phyloP scores from a whole-genome alignment of 1,140 invertebrate species.

The Diabrotica virgifera region DNA sequence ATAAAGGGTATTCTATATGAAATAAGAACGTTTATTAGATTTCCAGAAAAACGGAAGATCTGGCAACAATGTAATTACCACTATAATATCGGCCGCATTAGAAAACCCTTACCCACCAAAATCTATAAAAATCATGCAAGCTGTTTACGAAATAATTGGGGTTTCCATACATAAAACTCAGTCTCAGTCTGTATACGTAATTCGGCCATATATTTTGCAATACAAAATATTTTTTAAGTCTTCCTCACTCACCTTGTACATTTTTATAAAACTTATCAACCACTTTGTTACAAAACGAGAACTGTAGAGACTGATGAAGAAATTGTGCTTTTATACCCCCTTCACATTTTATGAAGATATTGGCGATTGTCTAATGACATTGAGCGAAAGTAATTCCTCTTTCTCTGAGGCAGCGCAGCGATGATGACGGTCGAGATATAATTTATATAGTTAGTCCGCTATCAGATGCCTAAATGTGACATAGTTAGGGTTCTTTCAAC shows the following conservation, averaged over 20 bases:
- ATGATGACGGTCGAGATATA: background rate
- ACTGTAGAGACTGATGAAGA: background rate
- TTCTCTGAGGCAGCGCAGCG: background rate
- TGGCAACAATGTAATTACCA: too few species aligned
- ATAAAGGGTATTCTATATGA: too few species aligned
- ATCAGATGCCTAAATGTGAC: background rate
- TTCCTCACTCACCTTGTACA: conserved; percentile 11
- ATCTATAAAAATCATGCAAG: too few species aligned
- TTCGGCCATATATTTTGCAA: too few species aligned
- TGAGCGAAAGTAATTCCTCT: conserved; percentile 14
- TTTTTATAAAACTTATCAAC: background rate
- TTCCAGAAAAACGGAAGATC: too few species aligned
- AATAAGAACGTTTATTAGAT: too few species aligned
- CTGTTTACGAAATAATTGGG: too few species aligned
- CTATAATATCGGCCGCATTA: too few species aligned
- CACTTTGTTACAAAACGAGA: background rate
- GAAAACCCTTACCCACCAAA: too few species aligned
- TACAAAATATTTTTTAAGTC: too few species aligned
- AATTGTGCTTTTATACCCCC: conserved; percentile 10
- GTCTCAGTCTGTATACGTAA: too few species aligned
- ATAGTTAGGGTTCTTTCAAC: background rate
- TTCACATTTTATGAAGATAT: background rate
- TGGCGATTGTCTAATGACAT: conserved; percentile 12
- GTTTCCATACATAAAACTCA: too few species aligned
- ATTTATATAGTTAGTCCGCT: background rate